Conservation (phyloP, 2,888 invertebrate species). For the Rotaria socialis region DNA sequence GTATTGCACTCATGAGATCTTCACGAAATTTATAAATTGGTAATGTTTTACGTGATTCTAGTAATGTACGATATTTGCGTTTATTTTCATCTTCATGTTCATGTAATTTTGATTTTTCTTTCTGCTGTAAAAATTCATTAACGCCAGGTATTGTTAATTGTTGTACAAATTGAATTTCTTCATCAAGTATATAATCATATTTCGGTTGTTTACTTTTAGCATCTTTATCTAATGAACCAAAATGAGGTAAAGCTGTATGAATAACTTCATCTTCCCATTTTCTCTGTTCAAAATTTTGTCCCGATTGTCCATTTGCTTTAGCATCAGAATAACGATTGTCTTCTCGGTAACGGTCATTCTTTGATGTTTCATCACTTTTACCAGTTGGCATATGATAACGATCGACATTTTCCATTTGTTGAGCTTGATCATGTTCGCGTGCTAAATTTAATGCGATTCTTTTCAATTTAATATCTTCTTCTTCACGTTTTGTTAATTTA, state of each 20-base stretch:
- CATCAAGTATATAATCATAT: conserved; percentile 86
- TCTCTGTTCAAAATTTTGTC: conserved; percentile 63
- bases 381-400: conserved; percentile 87
- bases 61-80: conserved; percentile 65
- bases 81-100: conserved; percentile 48
- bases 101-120: conserved; percentile 38
- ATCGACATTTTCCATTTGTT: conserved; percentile 84
- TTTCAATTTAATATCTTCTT: conserved; percentile 78
- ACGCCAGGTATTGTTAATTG: conserved; percentile 62
- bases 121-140: conserved; percentile 57
- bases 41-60: conserved; percentile 82
- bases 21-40: conserved; percentile 88
- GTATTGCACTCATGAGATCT: conserved; percentile 83
- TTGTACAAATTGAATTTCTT: conserved; percentile 95
- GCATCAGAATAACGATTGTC: conserved; percentile 73
- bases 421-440: conserved; percentile 87
- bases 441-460: conserved; percentile 82
- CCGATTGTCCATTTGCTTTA: conserved; percentile 55
- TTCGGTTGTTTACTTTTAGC: conserved; percentile 63
- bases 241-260: conserved; percentile 81
- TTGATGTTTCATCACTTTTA: conserved; percentile 49
- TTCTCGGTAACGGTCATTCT: conserved; percentile 55
- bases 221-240: conserved; percentile 81
- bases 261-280: conserved; percentile 98
- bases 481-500: conserved; percentile 80